phyloP scores from a whole-genome alignment of 2,797 vertebrate genomes.

The Sternotherus odoratus region DNA sequence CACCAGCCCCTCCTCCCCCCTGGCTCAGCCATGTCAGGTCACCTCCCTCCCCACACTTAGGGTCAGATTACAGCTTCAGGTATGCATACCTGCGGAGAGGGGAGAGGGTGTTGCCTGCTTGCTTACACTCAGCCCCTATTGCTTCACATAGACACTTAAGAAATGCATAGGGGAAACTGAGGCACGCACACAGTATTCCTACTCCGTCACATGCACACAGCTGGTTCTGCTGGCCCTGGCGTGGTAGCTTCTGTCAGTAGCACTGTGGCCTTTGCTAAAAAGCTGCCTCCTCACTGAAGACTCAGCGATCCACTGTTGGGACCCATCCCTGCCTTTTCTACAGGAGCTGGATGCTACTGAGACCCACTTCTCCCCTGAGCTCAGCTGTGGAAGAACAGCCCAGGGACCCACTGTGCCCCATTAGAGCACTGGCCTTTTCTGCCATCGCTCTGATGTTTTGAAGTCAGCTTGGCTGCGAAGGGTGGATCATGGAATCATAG shows the following conservation, averaged over 20 bases:
- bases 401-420: background rate
- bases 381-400: background rate
- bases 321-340: background rate
- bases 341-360: background rate
- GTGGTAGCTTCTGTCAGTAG: background rate
- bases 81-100: too few species aligned
- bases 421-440: background rate
- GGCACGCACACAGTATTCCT: too few species aligned
- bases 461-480: background rate
- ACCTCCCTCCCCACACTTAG: too few species aligned
- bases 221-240: background rate
- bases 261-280: background rate
- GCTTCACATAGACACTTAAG: too few species aligned
- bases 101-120: too few species aligned
- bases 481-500: too few species aligned
- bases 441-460: background rate
- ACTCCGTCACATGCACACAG: background rate
- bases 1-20: too few species aligned
- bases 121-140: too few species aligned
- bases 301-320: background rate
- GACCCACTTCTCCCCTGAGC: background rate
- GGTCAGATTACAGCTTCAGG: too few species aligned
- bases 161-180: too few species aligned
- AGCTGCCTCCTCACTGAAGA: background rate
- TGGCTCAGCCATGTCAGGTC: too few species aligned